Percentiles rank a stretch among this genome's conserved stretches.
Evolutionary conservation across 2,113 vertebrate genomes (phyloP).

Genomic region (Gorsachius goisagi): DNA sequence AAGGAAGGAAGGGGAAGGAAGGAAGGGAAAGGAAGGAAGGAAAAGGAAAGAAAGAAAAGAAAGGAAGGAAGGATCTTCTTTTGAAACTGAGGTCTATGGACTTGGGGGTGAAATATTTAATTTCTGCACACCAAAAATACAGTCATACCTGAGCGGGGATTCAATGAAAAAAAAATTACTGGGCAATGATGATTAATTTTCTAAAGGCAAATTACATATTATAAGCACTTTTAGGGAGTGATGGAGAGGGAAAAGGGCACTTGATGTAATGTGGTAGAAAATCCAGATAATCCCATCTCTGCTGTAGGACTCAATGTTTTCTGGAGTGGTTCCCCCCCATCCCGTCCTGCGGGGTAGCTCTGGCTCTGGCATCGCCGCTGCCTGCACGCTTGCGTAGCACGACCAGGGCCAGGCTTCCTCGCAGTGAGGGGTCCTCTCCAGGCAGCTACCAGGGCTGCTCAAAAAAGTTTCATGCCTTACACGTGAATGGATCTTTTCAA

Average conservation of each 20-base stretch:
- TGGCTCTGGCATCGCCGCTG: not conserved
- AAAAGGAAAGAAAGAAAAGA: too few relatives aligned
- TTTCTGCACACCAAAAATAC: not conserved
- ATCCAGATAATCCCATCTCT: not conserved
- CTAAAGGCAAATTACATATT: not conserved
- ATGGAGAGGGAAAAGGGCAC: not conserved
- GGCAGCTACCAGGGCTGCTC: not conserved
- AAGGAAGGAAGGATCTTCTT: not conserved
- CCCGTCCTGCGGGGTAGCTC: not conserved
- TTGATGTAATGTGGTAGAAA: not conserved
- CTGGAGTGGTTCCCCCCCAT: not conserved
- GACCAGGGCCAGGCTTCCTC: not conserved
- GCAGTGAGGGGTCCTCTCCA: not conserved
- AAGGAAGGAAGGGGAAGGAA: too few relatives aligned
- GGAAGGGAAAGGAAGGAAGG: too few relatives aligned
- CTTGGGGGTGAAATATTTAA: not conserved
- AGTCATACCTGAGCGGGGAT: not conserved
- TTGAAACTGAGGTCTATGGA: not conserved
- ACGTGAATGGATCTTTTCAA: not conserved
- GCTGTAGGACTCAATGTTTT: not conserved
- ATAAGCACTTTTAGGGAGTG: not conserved
- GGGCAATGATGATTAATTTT: not conserved
- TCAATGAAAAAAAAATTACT: not conserved
- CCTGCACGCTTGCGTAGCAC: accelerated
- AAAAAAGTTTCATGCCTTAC: not conserved